Conservation (phyloP, 2,888 invertebrate species). For the Cantharis lateralis region DNA sequence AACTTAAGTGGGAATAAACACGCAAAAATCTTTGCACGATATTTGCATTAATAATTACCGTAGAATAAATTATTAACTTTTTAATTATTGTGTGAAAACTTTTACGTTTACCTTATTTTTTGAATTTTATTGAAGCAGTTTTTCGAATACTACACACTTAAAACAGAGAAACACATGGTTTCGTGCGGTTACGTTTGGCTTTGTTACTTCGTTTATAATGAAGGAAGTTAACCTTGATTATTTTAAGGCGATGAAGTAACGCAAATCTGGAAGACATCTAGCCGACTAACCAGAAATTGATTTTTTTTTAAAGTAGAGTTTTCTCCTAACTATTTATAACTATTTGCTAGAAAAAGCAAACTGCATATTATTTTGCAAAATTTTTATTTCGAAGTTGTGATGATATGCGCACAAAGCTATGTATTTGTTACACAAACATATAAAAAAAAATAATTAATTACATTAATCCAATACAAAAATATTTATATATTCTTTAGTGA, state of each 20-base stretch:
- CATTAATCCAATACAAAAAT: background rate
- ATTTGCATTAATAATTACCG: background rate
- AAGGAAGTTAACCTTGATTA: conserved; percentile 5
- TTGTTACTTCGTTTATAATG: background rate
- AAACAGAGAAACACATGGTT: background rate
- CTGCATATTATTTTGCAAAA: background rate
- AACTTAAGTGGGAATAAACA: background rate
- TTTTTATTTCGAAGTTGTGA: background rate
- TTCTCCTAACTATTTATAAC: background rate
- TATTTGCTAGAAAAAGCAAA: too few species aligned
- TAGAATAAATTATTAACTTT: too few species aligned
- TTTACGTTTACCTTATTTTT: background rate
- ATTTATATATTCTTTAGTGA: background rate
- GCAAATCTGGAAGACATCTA: background rate
- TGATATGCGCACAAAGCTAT: background rate
- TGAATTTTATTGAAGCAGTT: background rate
- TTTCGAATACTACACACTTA: background rate
- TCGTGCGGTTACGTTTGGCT: background rate
- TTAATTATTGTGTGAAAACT: background rate
- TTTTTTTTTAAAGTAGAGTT: background rate
- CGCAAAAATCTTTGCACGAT: background rate
- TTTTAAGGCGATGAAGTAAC: background rate
- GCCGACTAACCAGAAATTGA: background rate
- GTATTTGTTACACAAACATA: background rate
- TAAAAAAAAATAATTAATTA: background rate